These are phyloP conservation scores for Armadillidium nasatum DNA, from an alignment of 1,140 invertebrate species.

Conservation along the genomic window DNA sequence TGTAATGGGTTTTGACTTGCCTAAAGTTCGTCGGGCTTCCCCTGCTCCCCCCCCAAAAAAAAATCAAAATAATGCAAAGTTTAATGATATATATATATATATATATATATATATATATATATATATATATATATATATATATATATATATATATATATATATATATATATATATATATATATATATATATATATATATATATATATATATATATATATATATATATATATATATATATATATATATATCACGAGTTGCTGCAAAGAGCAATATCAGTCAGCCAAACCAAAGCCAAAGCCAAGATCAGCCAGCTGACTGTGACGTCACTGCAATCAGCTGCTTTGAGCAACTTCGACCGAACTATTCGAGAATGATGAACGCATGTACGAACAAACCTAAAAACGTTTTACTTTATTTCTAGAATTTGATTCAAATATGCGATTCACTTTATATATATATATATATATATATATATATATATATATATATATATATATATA, in stretches of 20 bases:
- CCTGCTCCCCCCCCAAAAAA: too few species aligned
- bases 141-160: slow-evolving; percentile 4
- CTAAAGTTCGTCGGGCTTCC: too few species aligned
- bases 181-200: neutral
- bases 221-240: neutral
- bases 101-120: slow-evolving; percentile 12
- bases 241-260: neutral
- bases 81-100: neutral
- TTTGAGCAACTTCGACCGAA: neutral
- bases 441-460: neutral
- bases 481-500: slow-evolving; percentile 18
- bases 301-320: neutral
- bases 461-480: slow-evolving; percentile 20
- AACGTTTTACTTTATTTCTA: neutral
- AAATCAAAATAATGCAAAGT: too few species aligned
- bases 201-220: neutral
- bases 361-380: neutral
- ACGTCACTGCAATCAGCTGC: neutral
- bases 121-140: neutral
- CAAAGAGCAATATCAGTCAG: neutral
- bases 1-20: too few species aligned
- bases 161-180: neutral
- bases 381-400: neutral
- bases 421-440: neutral
- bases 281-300: neutral